Conservation (phyloP, 2,888 invertebrate species). For the Herminia tarsipennalis region DNA sequence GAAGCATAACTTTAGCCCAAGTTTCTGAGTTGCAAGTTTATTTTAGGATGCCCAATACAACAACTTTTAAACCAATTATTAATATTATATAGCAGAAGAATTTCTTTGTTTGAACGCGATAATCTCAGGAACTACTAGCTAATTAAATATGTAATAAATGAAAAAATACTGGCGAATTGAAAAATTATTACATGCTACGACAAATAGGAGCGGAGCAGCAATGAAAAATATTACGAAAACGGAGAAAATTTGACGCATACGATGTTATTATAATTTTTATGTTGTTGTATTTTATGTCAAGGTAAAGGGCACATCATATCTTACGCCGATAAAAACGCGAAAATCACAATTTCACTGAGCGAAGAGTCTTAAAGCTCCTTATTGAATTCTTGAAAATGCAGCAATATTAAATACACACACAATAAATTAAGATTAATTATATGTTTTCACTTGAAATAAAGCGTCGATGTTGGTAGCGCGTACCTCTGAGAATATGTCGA, state of each 20-base stretch:
- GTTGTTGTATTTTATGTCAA: background rate
- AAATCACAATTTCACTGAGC: constrained; percentile 33
- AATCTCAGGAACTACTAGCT: no score
- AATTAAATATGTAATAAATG: no score
- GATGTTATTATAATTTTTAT: background rate
- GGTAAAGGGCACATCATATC: background rate
- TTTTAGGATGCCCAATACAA: background rate
- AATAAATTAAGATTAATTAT: constrained; percentile 14
- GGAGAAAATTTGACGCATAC: no score
- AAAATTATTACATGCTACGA: no score
- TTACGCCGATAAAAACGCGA: background rate
- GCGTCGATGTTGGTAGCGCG: constrained; percentile 49
- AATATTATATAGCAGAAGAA: no score
- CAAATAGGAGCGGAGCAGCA: no score
- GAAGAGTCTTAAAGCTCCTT: constrained; percentile 8
- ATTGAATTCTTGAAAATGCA: background rate
- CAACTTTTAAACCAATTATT: no score
- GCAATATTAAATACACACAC: constrained; percentile 28
- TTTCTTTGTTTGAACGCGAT: no score
- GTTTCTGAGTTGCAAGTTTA: background rate
- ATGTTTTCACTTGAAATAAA: constrained; percentile 30
- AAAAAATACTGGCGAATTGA: no score
- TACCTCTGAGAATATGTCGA: constrained; percentile 65
- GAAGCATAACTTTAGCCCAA: no score
- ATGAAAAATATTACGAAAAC: no score